A percentile compares a stretch with the other conserved stretches of the same genome.
These are phyloP conservation scores for Eupithecia vulgata DNA, from an alignment of 2,888 invertebrate genomes.

Conservation along the genomic window DNA sequence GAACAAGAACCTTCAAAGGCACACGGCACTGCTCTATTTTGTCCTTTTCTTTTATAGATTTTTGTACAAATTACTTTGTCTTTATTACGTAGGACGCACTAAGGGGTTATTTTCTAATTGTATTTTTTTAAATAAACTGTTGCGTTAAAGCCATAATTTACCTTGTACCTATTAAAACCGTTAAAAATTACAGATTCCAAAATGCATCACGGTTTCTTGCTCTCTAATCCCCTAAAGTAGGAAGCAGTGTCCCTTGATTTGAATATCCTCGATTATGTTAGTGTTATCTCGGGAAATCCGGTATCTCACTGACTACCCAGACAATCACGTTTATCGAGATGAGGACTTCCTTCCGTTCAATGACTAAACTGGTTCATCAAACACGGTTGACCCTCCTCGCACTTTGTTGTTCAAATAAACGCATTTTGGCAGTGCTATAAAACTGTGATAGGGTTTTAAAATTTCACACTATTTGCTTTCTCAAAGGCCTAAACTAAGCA, in stretches of 20 bases:
- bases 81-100: background rate
- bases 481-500: background rate
- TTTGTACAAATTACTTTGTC: background rate
- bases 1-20: conserved; percentile 36
- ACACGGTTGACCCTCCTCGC: background rate
- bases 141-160: background rate
- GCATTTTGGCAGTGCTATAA: background rate
- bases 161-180: background rate
- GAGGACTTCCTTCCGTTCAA: conserved; percentile 17
- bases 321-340: background rate
- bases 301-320: conserved; percentile 17
- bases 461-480: background rate
- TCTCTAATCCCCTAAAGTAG: background rate
- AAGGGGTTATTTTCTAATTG: background rate
- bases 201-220: background rate
- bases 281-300: conserved; percentile 39
- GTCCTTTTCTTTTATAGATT: background rate
- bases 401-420: background rate
- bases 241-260: conserved; percentile 12
- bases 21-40: conserved; percentile 6
- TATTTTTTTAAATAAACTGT: too few species aligned
- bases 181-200: background rate
- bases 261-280: conserved; percentile 26
- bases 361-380: background rate
- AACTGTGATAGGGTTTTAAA: background rate